Evolutionary conservation across 2,113 vertebrate genomes (phyloP).

Genomic region (Mormoops blainvillei): DNA sequence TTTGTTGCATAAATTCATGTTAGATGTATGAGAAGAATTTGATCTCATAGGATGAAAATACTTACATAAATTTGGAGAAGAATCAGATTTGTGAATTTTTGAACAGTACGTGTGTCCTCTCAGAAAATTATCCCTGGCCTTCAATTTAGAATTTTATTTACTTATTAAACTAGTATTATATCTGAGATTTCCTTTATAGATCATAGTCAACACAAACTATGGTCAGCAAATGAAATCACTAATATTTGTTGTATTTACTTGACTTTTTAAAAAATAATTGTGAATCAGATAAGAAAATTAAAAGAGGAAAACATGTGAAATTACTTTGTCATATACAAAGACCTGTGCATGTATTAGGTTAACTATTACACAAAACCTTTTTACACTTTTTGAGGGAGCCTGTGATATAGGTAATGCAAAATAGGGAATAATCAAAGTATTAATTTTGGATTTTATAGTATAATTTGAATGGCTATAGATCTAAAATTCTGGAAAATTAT

Average conservation of each 20-base stretch:
- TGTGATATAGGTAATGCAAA: background rate
- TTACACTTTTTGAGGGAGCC: background rate
- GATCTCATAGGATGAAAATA: background rate
- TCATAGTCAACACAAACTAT: background rate
- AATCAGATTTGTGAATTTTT: background rate
- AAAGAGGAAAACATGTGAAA: background rate
- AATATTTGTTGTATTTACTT: background rate
- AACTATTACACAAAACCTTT: background rate
- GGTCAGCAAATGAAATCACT: background rate
- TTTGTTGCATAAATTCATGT: background rate
- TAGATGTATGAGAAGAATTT: background rate
- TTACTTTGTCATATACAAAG: conserved; percentile 1
- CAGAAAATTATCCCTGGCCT: background rate
- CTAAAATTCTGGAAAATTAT: background rate
- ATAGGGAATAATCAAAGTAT: background rate
- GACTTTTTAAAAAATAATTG: background rate
- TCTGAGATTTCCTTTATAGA: background rate
- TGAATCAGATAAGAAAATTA: background rate
- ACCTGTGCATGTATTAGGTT: background rate
- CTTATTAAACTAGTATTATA: background rate
- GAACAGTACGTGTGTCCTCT: background rate
- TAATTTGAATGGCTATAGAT: background rate
- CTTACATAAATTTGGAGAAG: background rate
- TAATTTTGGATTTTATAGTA: background rate
- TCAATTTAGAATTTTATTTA: background rate